Conservation (phyloP, 2,797 vertebrate genomes). For the Etheostoma perlongum region DNA sequence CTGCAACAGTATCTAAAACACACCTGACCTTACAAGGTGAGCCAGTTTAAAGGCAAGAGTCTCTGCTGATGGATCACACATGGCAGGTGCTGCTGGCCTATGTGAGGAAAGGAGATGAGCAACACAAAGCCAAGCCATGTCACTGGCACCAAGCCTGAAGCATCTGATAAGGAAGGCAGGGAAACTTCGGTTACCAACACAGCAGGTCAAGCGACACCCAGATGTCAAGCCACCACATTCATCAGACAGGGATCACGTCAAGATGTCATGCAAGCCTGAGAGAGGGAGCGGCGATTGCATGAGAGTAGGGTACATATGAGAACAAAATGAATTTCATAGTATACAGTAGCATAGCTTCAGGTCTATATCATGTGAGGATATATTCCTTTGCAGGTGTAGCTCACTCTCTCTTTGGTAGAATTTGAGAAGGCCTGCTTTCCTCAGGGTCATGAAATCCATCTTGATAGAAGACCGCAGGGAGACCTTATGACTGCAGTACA, state of each 20-base stretch:
- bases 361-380: slow-evolving; percentile 62
- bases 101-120: slow-evolving; percentile 55
- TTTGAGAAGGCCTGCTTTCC: slow-evolving; percentile 70
- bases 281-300: slow-evolving; percentile 13
- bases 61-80: slow-evolving; percentile 35
- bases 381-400: slow-evolving; percentile 60
- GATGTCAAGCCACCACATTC: slow-evolving; percentile 86
- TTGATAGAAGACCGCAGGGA: slow-evolving; percentile 51
- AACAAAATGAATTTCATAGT: slow-evolving; percentile 60
- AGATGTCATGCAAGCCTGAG: slow-evolving; percentile 45
- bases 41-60: slow-evolving; percentile 26
- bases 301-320: slow-evolving; percentile 36
- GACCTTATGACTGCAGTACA: slow-evolving; percentile 32
- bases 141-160: slow-evolving; percentile 45
- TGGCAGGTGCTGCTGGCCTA: slow-evolving; percentile 44
- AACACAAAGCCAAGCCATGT: slow-evolving; percentile 66
- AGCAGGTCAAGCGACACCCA: slow-evolving; percentile 88
- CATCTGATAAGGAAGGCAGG: slow-evolving; percentile 75
- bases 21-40: slow-evolving; percentile 57
- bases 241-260: slow-evolving; percentile 79
- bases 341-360: slow-evolving; percentile 51
- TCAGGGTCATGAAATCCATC: slow-evolving; percentile 78
- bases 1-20: slow-evolving; percentile 50
- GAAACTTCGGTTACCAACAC: slow-evolving; percentile 78
- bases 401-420: slow-evolving; percentile 51